These are phyloP conservation scores for Antrozous pallidus DNA, from an alignment of 2,797 vertebrate genomes.

Conservation along the genomic window DNA sequence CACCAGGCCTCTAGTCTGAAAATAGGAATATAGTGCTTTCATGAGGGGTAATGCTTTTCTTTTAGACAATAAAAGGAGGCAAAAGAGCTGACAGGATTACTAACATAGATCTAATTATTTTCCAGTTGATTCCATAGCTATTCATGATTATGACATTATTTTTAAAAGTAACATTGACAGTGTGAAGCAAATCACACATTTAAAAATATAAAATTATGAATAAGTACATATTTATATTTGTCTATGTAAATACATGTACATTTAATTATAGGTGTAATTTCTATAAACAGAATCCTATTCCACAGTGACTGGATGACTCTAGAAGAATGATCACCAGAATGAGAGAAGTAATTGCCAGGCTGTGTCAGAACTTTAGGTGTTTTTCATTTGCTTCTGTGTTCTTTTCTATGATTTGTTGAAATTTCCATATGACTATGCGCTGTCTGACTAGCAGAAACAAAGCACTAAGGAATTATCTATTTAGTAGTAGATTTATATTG, in stretches of 20 bases:
- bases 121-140: neutral
- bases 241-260: conserved; percentile 22
- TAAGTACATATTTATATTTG: neutral
- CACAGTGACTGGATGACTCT: neutral
- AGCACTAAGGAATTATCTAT: neutral
- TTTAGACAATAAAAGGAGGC: neutral
- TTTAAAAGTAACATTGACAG: neutral
- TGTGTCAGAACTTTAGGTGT: neutral
- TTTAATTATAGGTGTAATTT: conserved; percentile 46
- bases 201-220: neutral
- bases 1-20: neutral
- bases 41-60: neutral
- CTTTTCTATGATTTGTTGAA: conserved; percentile 38
- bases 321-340: neutral
- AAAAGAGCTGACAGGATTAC: neutral
- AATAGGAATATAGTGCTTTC: neutral
- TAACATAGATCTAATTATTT: neutral
- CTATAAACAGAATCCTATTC: neutral
- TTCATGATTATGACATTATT: neutral
- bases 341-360: neutral
- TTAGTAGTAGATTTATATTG: neutral
- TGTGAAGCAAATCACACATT: neutral
- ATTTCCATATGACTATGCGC: neutral
- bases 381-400: conserved; percentile 21
- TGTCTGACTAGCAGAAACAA: neutral